phyloP scores from a whole-genome alignment of 2,888 invertebrate genomes.

The Eilema sororculum region DNA sequence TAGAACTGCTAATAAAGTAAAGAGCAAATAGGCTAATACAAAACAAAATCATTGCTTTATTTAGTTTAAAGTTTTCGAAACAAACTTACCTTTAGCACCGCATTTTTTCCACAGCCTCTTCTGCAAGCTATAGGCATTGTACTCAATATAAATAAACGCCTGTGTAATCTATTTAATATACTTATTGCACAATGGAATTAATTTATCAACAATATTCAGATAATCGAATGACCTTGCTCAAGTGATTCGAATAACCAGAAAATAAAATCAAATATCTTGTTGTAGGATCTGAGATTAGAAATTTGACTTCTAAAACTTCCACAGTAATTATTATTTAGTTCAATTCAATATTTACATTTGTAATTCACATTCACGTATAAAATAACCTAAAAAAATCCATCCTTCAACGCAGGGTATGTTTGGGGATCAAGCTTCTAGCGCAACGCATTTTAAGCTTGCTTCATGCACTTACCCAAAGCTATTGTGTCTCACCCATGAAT shows the following conservation, averaged over 20 bases:
- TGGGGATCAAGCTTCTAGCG: neutral
- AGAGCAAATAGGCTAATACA: too few relatives aligned
- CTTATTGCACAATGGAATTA: neutral
- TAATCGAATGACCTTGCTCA: neutral
- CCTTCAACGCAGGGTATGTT: neutral
- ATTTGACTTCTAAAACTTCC: neutral
- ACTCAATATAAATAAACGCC: conserved; percentile 31
- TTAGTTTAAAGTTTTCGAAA: neutral
- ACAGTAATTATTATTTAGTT: neutral
- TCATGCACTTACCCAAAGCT: neutral
- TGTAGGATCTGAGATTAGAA: neutral
- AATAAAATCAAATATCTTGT: neutral
- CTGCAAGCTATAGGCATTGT: conserved; percentile 90
- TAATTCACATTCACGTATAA: neutral
- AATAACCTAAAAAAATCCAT: neutral
- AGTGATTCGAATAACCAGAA: neutral
- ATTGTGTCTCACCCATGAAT: too few relatives aligned
- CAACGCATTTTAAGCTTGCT: neutral
- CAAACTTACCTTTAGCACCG: conserved; percentile 90
- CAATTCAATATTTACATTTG: neutral
- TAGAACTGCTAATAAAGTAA: neutral
- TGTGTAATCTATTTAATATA: neutral
- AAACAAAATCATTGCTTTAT: neutral
- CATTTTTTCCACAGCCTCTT: conserved; percentile 91
- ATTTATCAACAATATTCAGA: neutral